Percentiles rank a stretch among this genome's conserved stretches.
Evolutionary conservation across 2,888 invertebrate genomes (phyloP).

Genomic region (Nebria brevicollis): DNA sequence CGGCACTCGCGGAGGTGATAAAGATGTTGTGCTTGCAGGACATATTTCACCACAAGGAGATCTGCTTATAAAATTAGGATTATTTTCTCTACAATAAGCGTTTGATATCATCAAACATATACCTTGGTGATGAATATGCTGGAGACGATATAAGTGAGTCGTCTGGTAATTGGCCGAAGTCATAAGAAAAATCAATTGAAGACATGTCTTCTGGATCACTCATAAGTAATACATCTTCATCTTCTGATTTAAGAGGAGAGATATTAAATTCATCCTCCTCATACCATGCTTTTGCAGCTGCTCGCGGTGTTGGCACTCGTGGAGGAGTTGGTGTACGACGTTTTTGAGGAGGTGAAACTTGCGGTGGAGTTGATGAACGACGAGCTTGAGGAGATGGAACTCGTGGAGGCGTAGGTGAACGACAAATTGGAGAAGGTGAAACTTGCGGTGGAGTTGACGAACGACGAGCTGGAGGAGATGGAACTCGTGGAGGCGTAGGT

Average conservation of each 20-base stretch:
- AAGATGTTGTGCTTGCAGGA: not conserved
- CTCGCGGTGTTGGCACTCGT: not conserved
- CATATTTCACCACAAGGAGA: not conserved
- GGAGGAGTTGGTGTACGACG: not conserved
- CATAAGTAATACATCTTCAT: not conserved
- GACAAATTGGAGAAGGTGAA: not conserved
- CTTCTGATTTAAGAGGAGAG: not conserved
- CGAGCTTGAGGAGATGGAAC: not conserved
- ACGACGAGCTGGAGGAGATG: not conserved
- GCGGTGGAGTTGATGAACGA: not conserved
- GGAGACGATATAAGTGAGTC: too few species aligned
- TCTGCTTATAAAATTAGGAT: too few species aligned
- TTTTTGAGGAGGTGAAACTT: not conserved
- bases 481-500: not conserved
- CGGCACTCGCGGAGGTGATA: not conserved
- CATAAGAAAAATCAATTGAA: not conserved
- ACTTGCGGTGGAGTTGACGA: not conserved
- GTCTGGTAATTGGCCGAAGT: too few species aligned
- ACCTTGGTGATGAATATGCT: too few species aligned
- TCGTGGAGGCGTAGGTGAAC: too few species aligned
- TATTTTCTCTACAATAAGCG: too few species aligned
- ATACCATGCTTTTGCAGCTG: not conserved
- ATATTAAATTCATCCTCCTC: not conserved
- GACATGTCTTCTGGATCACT: not conserved
- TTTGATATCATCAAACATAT: too few species aligned